Base-by-base conservation (phyloP, 30 jellyfish, hydroid and myxozoan genomes). In the Nemopilema nomurai region DNA sequence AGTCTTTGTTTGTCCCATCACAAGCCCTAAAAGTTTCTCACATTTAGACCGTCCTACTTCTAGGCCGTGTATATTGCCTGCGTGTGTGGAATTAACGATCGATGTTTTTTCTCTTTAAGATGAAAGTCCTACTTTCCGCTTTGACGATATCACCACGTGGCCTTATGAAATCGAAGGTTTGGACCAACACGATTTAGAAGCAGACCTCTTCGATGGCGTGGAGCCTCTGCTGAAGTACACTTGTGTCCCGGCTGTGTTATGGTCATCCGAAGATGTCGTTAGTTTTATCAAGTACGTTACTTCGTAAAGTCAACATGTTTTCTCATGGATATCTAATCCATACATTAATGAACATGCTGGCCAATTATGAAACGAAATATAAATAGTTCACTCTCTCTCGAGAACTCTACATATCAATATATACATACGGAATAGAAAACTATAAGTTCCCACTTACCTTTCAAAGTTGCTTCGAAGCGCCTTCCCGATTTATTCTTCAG, bases 141-240 rank as follows among this genome's bases (percentile, higher is more conserved):
- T 67, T 27, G 92, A 83, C 33, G 92, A 83, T 50, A 24, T 41
- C 18, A 4, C 73, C 20, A n/a, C 82, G 13, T 84, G 87, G 93
- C 93, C 93, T 13, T 84, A 73, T 76, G 81, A 69, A 69, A 70
- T 87, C 41, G 90, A 77, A 49, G 98, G 98, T 28, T 86, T 93
- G 50, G 95, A 78, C 63, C 83, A 77, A 26, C 78, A 66, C 29
- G 97, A 95, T 77, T 33, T 90, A 18, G 99, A 95, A 71, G 95
- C 90, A 64, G 99, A 95, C 30, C 89, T 90, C 29, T 95, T 90
- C 72, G 99, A 94, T 90, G 99, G 99, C 16, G 92, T 86, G 28
- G 99, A 95, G 69, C 97, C 99, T 22, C 80, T 88, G 49, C 77
- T 76, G 88, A 90, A 90, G 65, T 95, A 86, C 72, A 89, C 99